Evolutionary conservation across 2,113 vertebrate species (phyloP).

Genomic region (Platichthys flesus): DNA sequence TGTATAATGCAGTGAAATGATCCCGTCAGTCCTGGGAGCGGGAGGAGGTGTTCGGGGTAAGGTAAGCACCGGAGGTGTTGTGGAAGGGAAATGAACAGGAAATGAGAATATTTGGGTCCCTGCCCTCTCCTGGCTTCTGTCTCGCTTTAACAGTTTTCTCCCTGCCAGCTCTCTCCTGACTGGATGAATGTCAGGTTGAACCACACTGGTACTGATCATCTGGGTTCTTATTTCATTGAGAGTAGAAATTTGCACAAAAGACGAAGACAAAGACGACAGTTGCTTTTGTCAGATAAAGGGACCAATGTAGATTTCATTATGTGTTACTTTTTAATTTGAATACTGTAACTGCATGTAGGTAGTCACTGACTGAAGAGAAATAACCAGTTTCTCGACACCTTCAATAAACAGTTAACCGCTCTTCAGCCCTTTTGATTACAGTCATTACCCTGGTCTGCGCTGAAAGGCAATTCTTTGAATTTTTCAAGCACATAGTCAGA

Average conservation of each 20-base stretch:
- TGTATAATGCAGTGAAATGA: slow-evolving; percentile 27
- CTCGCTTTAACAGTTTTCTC: neutral
- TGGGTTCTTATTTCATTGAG: no score
- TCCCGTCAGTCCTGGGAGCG: slow-evolving; percentile 6
- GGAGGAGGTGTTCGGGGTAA: slow-evolving; percentile 17
- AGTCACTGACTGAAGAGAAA: neutral
- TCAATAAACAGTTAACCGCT: no score
- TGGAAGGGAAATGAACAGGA: slow-evolving; percentile 70
- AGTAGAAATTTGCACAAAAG: no score
- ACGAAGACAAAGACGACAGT: no score
- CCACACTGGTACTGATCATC: neutral
- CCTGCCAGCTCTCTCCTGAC: neutral
- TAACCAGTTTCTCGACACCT: neutral
- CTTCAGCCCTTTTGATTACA: neutral
- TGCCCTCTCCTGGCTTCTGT: neutral
- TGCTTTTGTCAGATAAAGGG: no score
- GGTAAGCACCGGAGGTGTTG: slow-evolving; percentile 43
- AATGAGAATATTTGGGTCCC: slow-evolving; percentile 48
- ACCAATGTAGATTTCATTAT: no score
- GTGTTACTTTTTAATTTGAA: no score
- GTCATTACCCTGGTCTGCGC: no score
- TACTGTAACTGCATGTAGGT: no score
- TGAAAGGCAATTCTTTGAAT: no score
- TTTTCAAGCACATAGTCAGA: no score
- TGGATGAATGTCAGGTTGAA: neutral